Conservation (phyloP, 2,797 vertebrate species). For the Sebastolobus alascanus region DNA sequence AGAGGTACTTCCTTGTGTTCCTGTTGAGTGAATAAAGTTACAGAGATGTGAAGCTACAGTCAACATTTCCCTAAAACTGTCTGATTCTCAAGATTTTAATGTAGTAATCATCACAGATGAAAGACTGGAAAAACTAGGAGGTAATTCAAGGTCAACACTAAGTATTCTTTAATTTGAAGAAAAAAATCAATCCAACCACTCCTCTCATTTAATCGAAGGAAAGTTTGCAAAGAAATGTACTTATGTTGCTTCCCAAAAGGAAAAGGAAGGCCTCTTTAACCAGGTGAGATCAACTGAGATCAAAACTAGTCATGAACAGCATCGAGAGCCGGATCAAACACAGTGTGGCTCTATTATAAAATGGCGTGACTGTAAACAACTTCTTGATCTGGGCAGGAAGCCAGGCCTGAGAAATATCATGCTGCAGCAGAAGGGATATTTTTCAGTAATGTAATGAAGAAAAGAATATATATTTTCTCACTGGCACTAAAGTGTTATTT, state of each 20-base stretch:
- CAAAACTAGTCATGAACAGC: constrained; percentile 17
- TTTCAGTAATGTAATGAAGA: constrained; percentile 32
- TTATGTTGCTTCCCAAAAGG: background rate
- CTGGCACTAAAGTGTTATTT: background rate
- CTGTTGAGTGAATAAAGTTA: background rate
- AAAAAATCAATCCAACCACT: background rate
- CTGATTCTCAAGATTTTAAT: background rate
- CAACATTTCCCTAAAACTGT: background rate
- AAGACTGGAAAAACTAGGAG: background rate
- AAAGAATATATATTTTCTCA: constrained; percentile 1
- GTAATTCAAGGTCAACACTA: background rate
- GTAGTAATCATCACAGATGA: background rate
- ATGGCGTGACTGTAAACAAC: constrained; percentile 38
- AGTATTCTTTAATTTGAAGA: background rate
- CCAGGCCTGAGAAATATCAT: constrained; percentile 18
- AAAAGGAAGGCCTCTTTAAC: background rate
- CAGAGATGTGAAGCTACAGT: background rate
- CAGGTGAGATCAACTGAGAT: background rate
- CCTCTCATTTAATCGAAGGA: background rate
- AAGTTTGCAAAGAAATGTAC: background rate
- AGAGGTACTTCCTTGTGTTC: background rate
- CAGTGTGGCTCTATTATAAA: constrained; percentile 20
- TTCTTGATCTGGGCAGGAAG: constrained; percentile 44
- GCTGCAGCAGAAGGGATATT: constrained; percentile 3
- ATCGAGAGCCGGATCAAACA: background rate